Evolutionary conservation across 2,888 invertebrate genomes (phyloP).

Genomic region (Ectropis crepuscularia): DNA sequence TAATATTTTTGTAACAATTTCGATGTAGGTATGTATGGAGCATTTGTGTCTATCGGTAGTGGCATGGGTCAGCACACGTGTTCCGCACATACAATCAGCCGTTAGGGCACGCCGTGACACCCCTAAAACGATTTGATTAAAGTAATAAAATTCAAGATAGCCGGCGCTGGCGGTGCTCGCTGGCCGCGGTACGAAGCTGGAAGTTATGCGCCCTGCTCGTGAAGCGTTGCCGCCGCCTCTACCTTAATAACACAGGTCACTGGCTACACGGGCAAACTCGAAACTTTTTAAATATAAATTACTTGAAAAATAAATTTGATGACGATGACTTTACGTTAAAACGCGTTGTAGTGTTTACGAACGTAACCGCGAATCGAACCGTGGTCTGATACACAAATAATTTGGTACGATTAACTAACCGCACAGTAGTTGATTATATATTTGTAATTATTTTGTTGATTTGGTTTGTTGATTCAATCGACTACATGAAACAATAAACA

Average conservation of each 20-base stretch:
- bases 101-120: constrained; percentile 70
- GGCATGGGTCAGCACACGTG: constrained; percentile 69
- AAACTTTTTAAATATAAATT: constrained; percentile 40
- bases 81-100: constrained; percentile 71
- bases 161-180: constrained; percentile 46
- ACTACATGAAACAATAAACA: no score
- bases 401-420: no score
- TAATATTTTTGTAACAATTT: constrained; percentile 59
- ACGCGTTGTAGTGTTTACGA: background rate
- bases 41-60: constrained; percentile 54
- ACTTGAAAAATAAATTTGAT: constrained; percentile 17
- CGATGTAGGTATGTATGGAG: constrained; percentile 41
- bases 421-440: no score
- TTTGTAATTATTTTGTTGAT: no score
- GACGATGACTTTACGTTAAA: constrained; percentile 15
- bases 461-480: no score
- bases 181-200: constrained; percentile 32
- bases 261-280: constrained; percentile 74
- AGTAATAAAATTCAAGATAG: constrained; percentile 76
- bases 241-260: constrained; percentile 82
- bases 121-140: constrained; percentile 80
- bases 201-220: constrained; percentile 57
- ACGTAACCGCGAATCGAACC: no score
- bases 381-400: no score
- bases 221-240: constrained; percentile 58